These are phyloP conservation scores for Mesorhabditis sp. DNA, from an alignment of 2,888 invertebrate species.

Conservation along the genomic window DNA sequence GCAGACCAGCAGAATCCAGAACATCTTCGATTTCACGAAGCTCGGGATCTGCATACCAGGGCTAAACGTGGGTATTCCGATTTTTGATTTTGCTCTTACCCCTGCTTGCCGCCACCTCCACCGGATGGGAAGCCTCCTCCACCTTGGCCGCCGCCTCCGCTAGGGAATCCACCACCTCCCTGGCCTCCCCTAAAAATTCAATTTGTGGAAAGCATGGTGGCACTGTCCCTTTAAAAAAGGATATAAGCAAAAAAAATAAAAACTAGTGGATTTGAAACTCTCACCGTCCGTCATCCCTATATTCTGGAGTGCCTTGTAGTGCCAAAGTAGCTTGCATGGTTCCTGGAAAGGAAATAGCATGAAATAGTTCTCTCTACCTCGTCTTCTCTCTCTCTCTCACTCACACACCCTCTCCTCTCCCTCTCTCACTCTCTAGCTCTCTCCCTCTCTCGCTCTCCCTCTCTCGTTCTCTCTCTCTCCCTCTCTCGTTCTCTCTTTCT, in stretches of 20 bases:
- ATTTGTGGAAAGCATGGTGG: too few relatives aligned
- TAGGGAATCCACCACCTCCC: constrained; percentile 10
- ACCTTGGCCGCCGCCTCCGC: neutral
- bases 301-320: neutral
- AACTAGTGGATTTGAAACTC: neutral
- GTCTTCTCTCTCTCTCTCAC: too few relatives aligned
- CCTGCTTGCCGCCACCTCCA: too few relatives aligned
- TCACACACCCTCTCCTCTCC: too few relatives aligned
- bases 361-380: neutral
- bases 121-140: too few relatives aligned
- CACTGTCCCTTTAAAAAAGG: neutral
- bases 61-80: too few relatives aligned
- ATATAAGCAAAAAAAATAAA: neutral
- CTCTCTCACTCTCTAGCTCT: too few relatives aligned
- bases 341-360: neutral
- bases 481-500: too few relatives aligned
- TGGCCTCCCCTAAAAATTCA: constrained; percentile 7
- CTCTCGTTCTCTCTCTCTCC: too few relatives aligned
- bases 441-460: too few relatives aligned
- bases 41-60: neutral
- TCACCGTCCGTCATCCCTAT: neutral
- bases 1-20: constrained; percentile 39
- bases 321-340: neutral
- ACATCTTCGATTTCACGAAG: constrained; percentile 11
- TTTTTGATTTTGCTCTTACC: too few relatives aligned